phyloP scores from a whole-genome alignment of 2,797 vertebrate genomes.

The Bryconaethiops microstoma region DNA sequence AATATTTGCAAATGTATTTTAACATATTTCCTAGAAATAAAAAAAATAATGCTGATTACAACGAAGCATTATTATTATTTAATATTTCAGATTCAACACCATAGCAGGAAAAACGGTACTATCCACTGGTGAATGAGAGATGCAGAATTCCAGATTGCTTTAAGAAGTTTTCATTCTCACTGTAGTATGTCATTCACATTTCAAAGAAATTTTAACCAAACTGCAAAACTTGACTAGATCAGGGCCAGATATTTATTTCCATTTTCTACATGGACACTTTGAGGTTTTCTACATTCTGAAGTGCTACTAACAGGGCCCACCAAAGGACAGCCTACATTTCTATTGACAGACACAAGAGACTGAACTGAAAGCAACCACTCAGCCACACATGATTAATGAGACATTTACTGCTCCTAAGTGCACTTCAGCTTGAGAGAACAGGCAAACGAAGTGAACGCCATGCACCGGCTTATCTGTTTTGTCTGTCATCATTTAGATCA shows the following conservation, averaged over 20 bases:
- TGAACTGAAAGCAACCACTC: conserved; percentile 37
- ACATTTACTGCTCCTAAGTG: conserved; percentile 36
- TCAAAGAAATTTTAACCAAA: background rate
- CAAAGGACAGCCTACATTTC: background rate
- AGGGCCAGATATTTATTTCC: background rate
- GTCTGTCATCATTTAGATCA: background rate
- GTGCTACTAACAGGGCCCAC: background rate
- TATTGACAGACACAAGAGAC: conserved; percentile 2
- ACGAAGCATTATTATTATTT: no score
- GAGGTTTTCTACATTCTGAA: conserved; percentile 1
- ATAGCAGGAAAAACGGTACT: no score
- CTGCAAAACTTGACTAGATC: background rate
- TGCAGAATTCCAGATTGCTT: no score
- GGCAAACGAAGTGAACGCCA: background rate
- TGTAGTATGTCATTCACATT: background rate
- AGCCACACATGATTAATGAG: conserved; percentile 14
- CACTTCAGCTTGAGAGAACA: conserved; percentile 29
- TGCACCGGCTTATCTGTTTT: background rate
- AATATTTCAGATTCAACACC: no score
- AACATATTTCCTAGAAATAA: no score
- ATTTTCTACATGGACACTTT: conserved; percentile 12
- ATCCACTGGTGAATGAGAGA: no score
- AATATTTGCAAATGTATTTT: no score
- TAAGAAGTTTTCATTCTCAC: no score
- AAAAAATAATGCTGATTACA: no score